phyloP scores from a whole-genome alignment of 2,113 vertebrate genomes.

The Mus musculus region DNA sequence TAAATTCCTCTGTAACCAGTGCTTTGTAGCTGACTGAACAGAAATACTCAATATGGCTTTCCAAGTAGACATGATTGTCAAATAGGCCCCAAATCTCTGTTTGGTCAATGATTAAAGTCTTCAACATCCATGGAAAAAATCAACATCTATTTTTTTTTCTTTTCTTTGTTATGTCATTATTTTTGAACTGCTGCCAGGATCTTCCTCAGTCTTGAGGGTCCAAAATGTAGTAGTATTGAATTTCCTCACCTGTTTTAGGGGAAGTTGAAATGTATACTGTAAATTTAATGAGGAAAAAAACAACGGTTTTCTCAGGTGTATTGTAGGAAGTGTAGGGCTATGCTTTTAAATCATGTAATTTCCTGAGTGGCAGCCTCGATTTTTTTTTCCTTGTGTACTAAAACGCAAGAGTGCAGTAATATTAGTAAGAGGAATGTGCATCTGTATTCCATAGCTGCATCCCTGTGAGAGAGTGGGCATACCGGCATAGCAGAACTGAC shows the following conservation, averaged over 20 bases:
- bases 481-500: not conserved
- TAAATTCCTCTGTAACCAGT: slow-evolving; percentile 66
- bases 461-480: not conserved
- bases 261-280: slow-evolving; percentile 30
- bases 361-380: slow-evolving; percentile 58
- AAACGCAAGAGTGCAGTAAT: not conserved
- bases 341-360: slow-evolving; percentile 70
- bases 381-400: slow-evolving; percentile 1
- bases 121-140: slow-evolving; percentile 51
- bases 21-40: slow-evolving; percentile 13
- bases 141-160: slow-evolving; percentile 62
- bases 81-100: slow-evolving; percentile 30
- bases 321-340: slow-evolving; percentile 4
- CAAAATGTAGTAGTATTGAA: slow-evolving; percentile 46
- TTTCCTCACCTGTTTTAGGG: slow-evolving; percentile 60
- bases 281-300: slow-evolving; percentile 62
- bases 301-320: slow-evolving; percentile 52
- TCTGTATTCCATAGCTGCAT: not conserved
- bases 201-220: slow-evolving; percentile 29
- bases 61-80: slow-evolving; percentile 59
- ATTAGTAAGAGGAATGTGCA: not conserved
- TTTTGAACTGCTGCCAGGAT: slow-evolving; percentile 53
- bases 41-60: slow-evolving; percentile 43
- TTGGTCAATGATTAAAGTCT: slow-evolving; percentile 38
- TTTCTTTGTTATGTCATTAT: slow-evolving; percentile 63